These are phyloP conservation scores for Listrodromus nycthemerus DNA, from an alignment of 2,888 invertebrate species.

Conservation along the genomic window DNA sequence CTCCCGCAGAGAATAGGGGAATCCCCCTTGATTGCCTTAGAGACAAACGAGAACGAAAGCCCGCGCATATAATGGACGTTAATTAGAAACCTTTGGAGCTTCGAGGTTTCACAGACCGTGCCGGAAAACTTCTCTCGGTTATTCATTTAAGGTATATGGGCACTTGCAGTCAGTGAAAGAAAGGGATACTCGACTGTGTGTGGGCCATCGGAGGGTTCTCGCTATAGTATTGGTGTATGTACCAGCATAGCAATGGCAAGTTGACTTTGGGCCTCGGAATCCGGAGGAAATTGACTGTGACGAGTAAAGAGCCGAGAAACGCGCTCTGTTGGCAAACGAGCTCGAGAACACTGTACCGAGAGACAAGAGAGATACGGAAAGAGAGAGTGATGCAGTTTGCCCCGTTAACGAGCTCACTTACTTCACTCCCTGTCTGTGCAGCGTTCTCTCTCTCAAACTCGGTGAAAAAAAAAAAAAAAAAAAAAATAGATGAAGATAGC, in stretches of 20 bases:
- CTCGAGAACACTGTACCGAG: slow-evolving; percentile 40
- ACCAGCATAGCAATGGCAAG: slow-evolving; percentile 20
- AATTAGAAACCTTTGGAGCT: slow-evolving; percentile 65
- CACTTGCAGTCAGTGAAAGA: slow-evolving; percentile 38
- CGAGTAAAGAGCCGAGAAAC: slow-evolving; percentile 50
- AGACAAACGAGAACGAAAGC: slow-evolving; percentile 27
- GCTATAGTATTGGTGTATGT: slow-evolving; percentile 37
- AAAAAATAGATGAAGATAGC: background rate
- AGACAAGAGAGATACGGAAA: background rate
- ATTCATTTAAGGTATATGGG: slow-evolving; percentile 20
- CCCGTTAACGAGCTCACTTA: slow-evolving; percentile 54
- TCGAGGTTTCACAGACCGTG: slow-evolving; percentile 48
- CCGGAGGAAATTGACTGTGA: slow-evolving; percentile 62
- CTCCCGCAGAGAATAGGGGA: background rate
- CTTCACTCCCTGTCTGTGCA: slow-evolving; percentile 29
- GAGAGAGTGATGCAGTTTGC: slow-evolving; percentile 31
- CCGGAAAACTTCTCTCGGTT: slow-evolving; percentile 49
- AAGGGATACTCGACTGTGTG: slow-evolving; percentile 28
- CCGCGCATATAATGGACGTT: slow-evolving; percentile 57
- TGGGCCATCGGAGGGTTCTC: background rate
- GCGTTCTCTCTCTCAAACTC: slow-evolving; percentile 10
- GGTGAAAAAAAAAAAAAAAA: slow-evolving; percentile 10
- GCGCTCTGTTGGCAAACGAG: slow-evolving; percentile 25
- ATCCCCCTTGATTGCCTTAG: background rate
- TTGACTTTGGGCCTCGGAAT: slow-evolving; percentile 57